Evolutionary conservation across 2,797 vertebrate genomes (phyloP).

Genomic region (Kryptopterus vitreolus): DNA sequence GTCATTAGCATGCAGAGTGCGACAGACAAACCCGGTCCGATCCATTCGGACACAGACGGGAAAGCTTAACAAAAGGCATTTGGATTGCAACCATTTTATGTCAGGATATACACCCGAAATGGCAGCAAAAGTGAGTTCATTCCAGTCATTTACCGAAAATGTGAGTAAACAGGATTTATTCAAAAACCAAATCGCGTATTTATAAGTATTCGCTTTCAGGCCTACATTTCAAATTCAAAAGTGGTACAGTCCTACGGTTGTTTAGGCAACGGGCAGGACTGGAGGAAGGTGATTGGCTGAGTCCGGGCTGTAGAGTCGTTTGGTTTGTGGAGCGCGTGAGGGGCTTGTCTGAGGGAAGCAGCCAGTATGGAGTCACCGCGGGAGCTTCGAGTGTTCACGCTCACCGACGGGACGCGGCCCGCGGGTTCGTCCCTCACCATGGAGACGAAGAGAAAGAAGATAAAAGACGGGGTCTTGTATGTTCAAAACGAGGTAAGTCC

Average conservation of each 20-base stretch:
- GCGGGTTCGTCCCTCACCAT: conserved; percentile 73
- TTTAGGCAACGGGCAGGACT: conserved; percentile 25
- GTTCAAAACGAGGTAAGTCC: conserved; percentile 69
- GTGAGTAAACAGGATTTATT: fast-evolving
- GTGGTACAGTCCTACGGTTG: conserved; percentile 57
- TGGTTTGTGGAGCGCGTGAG: conserved; percentile 32
- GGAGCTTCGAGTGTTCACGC: conserved; percentile 73
- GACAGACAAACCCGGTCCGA: conserved; percentile 34
- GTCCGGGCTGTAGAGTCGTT: background rate
- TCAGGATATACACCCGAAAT: background rate
- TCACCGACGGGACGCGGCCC: conserved; percentile 56
- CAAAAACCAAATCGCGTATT: background rate
- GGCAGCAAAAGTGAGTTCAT: too few species aligned
- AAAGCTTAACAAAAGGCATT: background rate
- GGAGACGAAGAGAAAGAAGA: conserved; percentile 80
- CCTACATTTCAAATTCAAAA: conserved; percentile 59
- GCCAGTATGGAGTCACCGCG: conserved; percentile 69
- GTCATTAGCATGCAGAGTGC: conserved; percentile 55
- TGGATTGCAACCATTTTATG: background rate
- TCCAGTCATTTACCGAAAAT: fast-evolving
- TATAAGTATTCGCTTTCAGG: too few species aligned
- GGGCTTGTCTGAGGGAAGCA: conserved; percentile 28
- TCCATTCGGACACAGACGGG: conserved; percentile 48
- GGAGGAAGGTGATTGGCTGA: conserved; percentile 32
- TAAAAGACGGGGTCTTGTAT: conserved; percentile 69